Conservation (phyloP, 2,888 invertebrate species). For the Xestia xanthographa region DNA sequence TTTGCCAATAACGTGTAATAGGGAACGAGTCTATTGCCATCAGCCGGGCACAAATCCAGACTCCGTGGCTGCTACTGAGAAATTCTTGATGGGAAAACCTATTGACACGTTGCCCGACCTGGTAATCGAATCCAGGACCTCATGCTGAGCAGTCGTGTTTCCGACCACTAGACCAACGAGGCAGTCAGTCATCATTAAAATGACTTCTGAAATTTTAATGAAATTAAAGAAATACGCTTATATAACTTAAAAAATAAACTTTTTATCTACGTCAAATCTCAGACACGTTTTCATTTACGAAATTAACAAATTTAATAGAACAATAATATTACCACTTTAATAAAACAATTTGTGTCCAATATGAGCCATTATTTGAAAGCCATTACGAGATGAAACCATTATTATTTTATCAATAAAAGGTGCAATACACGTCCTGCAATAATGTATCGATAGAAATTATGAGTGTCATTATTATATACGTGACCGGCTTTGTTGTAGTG, state of each 20-base stretch:
- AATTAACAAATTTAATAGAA: background rate
- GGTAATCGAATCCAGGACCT: no score
- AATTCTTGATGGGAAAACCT: no score
- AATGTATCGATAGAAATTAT: slow-evolving; percentile 30
- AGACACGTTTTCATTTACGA: background rate
- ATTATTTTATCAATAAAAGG: slow-evolving; percentile 20
- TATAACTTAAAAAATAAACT: background rate
- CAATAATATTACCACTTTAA: background rate
- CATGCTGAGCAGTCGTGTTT: background rate
- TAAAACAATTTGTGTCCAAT: background rate
- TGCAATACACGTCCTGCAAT: slow-evolving; percentile 30
- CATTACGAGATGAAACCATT: slow-evolving; percentile 21
- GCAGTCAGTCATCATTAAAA: background rate
- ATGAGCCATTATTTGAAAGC: slow-evolving; percentile 1
- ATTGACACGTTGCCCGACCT: no score
- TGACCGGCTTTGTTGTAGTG: slow-evolving; percentile 12
- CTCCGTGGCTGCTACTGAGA: no score
- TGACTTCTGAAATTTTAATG: no score
- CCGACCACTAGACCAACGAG: background rate
- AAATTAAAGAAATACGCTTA: background rate
- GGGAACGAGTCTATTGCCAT: no score
- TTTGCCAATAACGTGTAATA: no score
- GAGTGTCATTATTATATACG: slow-evolving; percentile 17
- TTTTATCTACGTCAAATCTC: background rate
- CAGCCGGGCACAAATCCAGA: no score